A percentile compares a stretch with the other conserved stretches of the same genome.
phyloP scores from a whole-genome alignment of 1,140 invertebrate species.

The Aphidius ervi region DNA sequence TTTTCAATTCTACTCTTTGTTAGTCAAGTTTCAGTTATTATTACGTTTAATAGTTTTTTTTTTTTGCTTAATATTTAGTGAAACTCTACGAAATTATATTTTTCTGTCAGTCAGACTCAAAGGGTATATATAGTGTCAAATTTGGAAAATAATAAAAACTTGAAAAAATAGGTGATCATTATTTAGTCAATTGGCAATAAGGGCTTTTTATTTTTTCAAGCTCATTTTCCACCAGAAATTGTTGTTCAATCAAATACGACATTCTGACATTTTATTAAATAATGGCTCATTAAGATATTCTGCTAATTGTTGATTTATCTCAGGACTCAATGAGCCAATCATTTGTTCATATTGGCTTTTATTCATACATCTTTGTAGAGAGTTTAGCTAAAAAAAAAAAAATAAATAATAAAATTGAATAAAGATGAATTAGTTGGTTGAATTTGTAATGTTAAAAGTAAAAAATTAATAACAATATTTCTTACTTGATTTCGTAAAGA shows the following conservation, averaged over 20 bases:
- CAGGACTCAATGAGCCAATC: conserved; percentile 63
- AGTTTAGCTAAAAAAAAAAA: conserved; percentile 54
- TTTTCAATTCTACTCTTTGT: too few species aligned
- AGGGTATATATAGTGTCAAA: too few species aligned
- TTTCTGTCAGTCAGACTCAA: too few species aligned
- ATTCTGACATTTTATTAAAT: not conserved
- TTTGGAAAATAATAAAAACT: too few species aligned
- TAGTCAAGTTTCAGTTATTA: too few species aligned
- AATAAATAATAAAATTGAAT: conserved; percentile 20
- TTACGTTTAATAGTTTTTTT: too few species aligned
- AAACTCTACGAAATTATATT: too few species aligned
- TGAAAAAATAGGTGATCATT: too few species aligned
- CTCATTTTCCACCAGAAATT: too few species aligned
- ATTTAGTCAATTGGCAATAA: too few species aligned
- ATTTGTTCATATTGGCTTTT: conserved; percentile 65
- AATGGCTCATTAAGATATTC: conserved; percentile 53
- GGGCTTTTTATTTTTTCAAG: not conserved
- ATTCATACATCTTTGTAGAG: conserved; percentile 64
- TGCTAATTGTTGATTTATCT: conserved; percentile 64
- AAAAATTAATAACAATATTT: conserved; percentile 8
- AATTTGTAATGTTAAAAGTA: not conserved
- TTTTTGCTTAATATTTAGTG: too few species aligned
- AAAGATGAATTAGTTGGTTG: not conserved
- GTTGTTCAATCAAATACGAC: too few species aligned
- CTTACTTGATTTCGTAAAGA: conserved; percentile 65